Evolutionary conservation across 2,113 vertebrate genomes (phyloP).

Genomic region (Oreochromis aureus): DNA sequence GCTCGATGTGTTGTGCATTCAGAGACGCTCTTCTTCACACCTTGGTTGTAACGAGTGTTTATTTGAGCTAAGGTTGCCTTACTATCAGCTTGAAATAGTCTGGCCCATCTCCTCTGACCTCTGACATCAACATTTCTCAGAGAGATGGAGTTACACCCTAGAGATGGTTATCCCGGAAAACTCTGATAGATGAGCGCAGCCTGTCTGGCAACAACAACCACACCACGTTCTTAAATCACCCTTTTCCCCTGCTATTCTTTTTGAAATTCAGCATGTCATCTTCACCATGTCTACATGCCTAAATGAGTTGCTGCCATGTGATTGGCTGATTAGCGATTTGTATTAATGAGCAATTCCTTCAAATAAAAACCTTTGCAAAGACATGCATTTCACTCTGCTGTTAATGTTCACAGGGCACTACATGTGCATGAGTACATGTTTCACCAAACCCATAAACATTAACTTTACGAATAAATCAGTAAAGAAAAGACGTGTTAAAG

Average conservation of each 20-base stretch:
- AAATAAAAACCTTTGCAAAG: background rate
- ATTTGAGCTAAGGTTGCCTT: background rate
- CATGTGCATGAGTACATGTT: background rate
- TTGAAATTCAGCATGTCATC: background rate
- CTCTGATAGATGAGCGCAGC: background rate
- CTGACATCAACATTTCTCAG: background rate
- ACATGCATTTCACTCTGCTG: no score
- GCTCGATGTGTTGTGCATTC: background rate
- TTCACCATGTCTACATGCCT: background rate
- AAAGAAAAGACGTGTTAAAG: background rate
- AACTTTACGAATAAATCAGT: background rate
- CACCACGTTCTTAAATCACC: background rate
- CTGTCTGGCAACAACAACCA: background rate
- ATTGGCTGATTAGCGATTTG: background rate
- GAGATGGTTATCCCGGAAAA: background rate
- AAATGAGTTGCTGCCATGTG: background rate
- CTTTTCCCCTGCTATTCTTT: background rate
- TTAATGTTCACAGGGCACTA: no score
- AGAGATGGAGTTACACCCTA: background rate
- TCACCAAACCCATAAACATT: background rate
- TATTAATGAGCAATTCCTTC: background rate
- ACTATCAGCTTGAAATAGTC: background rate
- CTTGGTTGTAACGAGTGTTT: background rate
- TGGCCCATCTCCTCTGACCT: background rate
- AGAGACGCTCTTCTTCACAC: background rate